phyloP scores from a whole-genome alignment of 2,797 vertebrate species.

The Lemur catta region DNA sequence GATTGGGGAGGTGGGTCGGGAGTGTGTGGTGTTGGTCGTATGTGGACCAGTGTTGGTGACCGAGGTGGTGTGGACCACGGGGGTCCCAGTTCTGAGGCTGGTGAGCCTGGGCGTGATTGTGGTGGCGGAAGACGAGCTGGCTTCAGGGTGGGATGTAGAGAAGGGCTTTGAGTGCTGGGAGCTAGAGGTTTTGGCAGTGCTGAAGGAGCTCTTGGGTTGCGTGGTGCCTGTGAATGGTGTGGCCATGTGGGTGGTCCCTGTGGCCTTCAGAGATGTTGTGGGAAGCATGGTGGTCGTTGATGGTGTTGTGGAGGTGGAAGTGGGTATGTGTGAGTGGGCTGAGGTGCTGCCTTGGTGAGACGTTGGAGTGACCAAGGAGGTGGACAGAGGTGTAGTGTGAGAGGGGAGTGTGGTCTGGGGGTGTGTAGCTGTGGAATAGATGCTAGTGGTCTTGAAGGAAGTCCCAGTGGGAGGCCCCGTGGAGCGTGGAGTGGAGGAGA shows the following conservation, averaged over 20 bases:
- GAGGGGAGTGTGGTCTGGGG: accelerated
- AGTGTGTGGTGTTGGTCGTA: accelerated
- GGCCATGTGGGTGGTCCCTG: accelerated
- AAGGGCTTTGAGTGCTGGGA: accelerated
- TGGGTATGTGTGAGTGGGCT: accelerated
- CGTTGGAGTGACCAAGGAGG: accelerated
- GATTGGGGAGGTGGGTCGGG: accelerated
- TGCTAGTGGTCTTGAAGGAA: not conserved
- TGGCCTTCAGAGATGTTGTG: accelerated
- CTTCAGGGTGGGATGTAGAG: accelerated
- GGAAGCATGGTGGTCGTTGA: accelerated
- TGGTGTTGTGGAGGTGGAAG: accelerated
- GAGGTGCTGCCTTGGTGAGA: accelerated
- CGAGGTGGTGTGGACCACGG: accelerated
- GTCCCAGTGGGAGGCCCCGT: accelerated
- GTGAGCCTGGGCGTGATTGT: accelerated
- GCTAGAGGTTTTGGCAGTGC: not conserved
- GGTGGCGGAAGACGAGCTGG: accelerated
- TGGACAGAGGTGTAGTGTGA: accelerated
- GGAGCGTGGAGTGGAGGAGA: not conserved
- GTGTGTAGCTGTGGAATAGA: not conserved
- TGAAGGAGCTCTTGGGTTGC: accelerated
- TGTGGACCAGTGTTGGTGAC: accelerated
- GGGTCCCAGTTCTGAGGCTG: accelerated
- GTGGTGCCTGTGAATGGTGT: accelerated